Conservation (phyloP, 2,888 invertebrate species). For the Caenorhabditis virilis region DNA sequence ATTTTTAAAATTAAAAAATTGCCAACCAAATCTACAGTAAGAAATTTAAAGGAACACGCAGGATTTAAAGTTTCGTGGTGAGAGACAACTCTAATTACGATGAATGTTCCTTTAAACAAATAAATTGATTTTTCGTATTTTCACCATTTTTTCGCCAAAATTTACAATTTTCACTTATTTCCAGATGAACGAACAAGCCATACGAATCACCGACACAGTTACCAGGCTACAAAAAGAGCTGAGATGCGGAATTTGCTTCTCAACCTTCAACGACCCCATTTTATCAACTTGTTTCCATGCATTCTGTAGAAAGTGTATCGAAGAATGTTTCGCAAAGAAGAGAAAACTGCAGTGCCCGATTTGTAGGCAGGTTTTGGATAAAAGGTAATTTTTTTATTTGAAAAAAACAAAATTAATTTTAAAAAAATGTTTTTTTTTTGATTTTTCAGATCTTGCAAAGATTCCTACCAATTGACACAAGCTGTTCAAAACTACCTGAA, state of each 20-base stretch:
- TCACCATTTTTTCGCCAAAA: no score
- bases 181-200: conserved; percentile 18
- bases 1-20: no score
- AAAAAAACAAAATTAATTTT: neutral
- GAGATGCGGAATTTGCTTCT: conserved; percentile 51
- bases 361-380: conserved; percentile 40
- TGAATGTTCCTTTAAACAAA: no score
- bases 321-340: conserved; percentile 34
- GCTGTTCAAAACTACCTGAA: conserved; percentile 39
- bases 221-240: conserved; percentile 40
- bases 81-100: no score
- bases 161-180: no score
- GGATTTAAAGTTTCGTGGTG: no score
- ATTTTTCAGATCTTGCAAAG: conserved; percentile 29
- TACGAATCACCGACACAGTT: conserved; percentile 10
- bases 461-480: conserved; percentile 17
- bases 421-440: conserved; percentile 3
- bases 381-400: conserved; percentile 33
- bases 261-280: conserved; percentile 46
- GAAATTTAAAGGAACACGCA: no score
- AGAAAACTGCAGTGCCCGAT: conserved; percentile 47
- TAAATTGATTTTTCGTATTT: no score
- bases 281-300: conserved; percentile 46
- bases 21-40: no score
- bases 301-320: conserved; percentile 42